Evolutionary conservation across 1,140 invertebrate species (phyloP), one percentile per base, ranked within the genome.

Genomic region (Drosophila varians): DNA sequence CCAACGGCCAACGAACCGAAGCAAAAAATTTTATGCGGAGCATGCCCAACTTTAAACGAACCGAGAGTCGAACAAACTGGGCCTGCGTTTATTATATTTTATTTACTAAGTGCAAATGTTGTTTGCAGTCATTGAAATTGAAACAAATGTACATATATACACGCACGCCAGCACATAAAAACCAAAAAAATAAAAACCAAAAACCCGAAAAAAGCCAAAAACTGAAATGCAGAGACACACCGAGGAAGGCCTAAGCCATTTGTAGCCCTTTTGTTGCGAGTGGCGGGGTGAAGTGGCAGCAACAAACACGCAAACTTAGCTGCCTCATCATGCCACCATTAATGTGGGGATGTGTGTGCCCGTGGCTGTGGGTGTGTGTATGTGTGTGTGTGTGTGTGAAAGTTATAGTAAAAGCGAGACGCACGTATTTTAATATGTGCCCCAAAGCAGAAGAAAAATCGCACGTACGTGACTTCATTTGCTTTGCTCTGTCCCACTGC

Each of bases 361-460:
- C 23, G 9, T 46, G 19, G 21, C 21, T 34, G 26, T 45, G 43
- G 12, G 45, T 26, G 21, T 45, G 28, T 14, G 16, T 49, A 2
- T 31, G 40, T 70, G 16, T 40, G 11, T 70, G 38, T 61, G 58
- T 69, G 14, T 78, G 56, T 75, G 75, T 75, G 53, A 76, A 84
- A 84, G 80, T 84, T 84, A 84, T 84, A 84, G 80, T 84, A 86
- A 84, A 84, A 73, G 79, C 56, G 68, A 87, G 70, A 77, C 80
- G 76, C 87, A 90, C 88, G 88, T 90, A 90, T 90, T 84, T 90
- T 90, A 90, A 90, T 90, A 90, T 90, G 78, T 86, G 88, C 76
- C 83, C 87, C 74, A 90, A 90, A 88, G 80, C 82, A 86, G 78
- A 90, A 90, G 88, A 90, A 90, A 90, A 88, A 90, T 90, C 88